Percentiles rank a stretch among this genome's conserved stretches.
Evolutionary conservation across 2,797 vertebrate genomes (phyloP).

Genomic region (Syngnathus rostellatus): DNA sequence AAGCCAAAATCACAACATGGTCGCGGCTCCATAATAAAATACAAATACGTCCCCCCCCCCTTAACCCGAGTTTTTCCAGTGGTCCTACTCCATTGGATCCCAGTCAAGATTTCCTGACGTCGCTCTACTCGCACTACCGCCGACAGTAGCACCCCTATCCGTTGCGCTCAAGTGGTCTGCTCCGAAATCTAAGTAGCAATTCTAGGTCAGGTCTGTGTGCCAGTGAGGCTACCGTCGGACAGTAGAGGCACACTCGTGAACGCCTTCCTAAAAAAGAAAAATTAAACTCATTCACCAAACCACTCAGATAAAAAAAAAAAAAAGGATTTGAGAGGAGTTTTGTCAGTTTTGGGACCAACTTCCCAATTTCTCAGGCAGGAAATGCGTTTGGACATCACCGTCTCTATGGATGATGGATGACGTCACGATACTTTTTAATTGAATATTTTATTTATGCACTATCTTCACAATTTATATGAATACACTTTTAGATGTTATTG

Average conservation of each 20-base stretch:
- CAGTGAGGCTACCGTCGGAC: conserved; percentile 61
- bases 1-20: conserved; percentile 61
- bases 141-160: conserved; percentile 13
- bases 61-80: conserved; percentile 63
- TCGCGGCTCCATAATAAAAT: conserved; percentile 63
- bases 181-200: conserved; percentile 75
- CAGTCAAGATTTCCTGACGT: conserved; percentile 69
- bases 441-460: no score
- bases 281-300: conserved; percentile 5
- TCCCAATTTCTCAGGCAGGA: not conserved
- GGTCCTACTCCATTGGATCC: conserved; percentile 72
- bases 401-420: not conserved
- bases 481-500: no score
- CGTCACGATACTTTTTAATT: no score
- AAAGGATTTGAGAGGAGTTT: not conserved
- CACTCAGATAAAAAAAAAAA: not conserved
- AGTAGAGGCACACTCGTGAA: conserved; percentile 30
- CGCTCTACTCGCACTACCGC: conserved; percentile 11
- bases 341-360: not conserved
- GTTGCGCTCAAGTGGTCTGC: conserved; percentile 60
- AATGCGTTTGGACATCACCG: not conserved
- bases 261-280: conserved; percentile 13
- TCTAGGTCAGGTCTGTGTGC: conserved; percentile 77
- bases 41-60: conserved; percentile 57
- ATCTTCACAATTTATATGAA: no score